Percentiles rank a stretch among this genome's conserved stretches.
Conservation (phyloP, 1,140 invertebrate species). For the Drosophila mauritiana region DNA sequence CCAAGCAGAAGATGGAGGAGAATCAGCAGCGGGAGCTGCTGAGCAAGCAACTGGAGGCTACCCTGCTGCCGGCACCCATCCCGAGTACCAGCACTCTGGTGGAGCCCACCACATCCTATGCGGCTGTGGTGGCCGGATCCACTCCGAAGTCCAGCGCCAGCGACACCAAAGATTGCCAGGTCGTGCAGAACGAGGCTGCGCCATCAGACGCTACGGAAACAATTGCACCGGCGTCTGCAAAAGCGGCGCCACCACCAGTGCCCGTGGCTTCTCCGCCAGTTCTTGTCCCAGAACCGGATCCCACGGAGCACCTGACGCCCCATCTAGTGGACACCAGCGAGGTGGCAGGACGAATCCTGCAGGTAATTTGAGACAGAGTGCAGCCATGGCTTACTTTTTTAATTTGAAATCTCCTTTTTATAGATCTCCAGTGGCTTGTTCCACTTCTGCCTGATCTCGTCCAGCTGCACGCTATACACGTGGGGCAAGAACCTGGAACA, state of each 20-base stretch:
- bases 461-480: slow-evolving; percentile 87
- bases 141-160: slow-evolving; percentile 41
- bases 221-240: slow-evolving; percentile 18
- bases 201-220: slow-evolving; percentile 56
- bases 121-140: slow-evolving; percentile 65
- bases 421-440: slow-evolving; percentile 88
- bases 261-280: background rate
- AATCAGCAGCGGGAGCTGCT: slow-evolving; percentile 72
- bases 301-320: slow-evolving; percentile 86
- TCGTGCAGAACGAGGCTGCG: slow-evolving; percentile 43
- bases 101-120: slow-evolving; percentile 67
- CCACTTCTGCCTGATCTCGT: slow-evolving; percentile 87
- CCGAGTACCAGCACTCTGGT: slow-evolving; percentile 38
- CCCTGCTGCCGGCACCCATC: slow-evolving; percentile 44
- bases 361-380: slow-evolving; percentile 78
- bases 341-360: slow-evolving; percentile 86
- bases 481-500: slow-evolving; percentile 90
- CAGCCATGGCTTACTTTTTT: background rate
- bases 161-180: slow-evolving; percentile 53
- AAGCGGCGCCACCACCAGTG: slow-evolving; percentile 3
- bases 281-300: slow-evolving; percentile 64
- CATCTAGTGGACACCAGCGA: slow-evolving; percentile 87
- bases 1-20: slow-evolving; percentile 85
- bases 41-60: slow-evolving; percentile 74
- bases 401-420: background rate